Evolutionary conservation across 2,113 vertebrate species (phyloP), one percentile per base, ranked within the genome.

Genomic region (Apistogramma diplotaenia): DNA sequence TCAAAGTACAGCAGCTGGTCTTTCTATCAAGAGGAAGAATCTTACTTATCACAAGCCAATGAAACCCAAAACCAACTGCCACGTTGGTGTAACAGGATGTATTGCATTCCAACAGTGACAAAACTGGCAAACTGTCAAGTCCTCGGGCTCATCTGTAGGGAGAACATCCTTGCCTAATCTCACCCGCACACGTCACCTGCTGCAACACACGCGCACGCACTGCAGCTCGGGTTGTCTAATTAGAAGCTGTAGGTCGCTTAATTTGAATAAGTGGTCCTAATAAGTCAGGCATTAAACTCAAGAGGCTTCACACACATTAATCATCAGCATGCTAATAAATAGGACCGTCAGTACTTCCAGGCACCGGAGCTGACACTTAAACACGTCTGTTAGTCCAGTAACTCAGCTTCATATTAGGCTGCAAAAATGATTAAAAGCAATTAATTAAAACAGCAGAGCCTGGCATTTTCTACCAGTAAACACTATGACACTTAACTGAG

Each of bases 51-150:
- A 61, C 25, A 73, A 62, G 57, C 67, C 75, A 23, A 82, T 79
- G 21, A 85, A 75, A 84, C 40, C 53, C 33, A 61, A 87, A 87
- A 83, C 56, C 51, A 81, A 76, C 10, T 0, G 58, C 46, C 58
- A 54, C 71, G 40, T 78, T 53, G 56, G 83, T 60, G 49, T 40
- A 62, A 67, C 85, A 67, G 76, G 89, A 89, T 62, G 85, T 82
- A 78, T 90, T 71, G 40, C 86, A 89, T 93, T 91, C 87, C 87
- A 82, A 79, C 56, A 23, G 35, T 72, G 82, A 76, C 65, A 81
- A 80, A 83, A 75, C 54, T 65, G 65, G 79, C 78, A 79, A 81
- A 71, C 23, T 8, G 62, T 88, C 87, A 82, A 56, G 83, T 60
- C 16, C 54, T 88, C 55, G 74, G 86, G 84, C 82, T 83, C 76